These are phyloP conservation scores for Notospermus geniculatus DNA, from an alignment of 1,140 invertebrate species.

Conservation along the genomic window DNA sequence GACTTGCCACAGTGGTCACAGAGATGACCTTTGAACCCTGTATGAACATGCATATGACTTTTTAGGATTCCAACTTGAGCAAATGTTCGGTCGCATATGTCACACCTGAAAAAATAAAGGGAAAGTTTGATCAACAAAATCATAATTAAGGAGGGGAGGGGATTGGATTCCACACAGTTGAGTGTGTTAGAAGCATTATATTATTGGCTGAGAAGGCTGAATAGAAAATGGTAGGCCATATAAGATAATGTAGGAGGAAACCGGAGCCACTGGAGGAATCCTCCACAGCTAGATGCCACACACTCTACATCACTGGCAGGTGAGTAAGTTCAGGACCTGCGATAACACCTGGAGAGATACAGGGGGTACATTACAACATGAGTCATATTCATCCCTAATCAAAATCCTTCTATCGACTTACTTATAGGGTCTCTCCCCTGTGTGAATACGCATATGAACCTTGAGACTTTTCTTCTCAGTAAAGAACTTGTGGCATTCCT, in stretches of 20 bases:
- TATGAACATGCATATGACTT: constrained; percentile 55
- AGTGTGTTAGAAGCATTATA: no score
- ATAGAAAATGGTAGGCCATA: no score
- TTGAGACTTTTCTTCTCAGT: constrained; percentile 56
- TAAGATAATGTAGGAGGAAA: no score
- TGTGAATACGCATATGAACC: constrained; percentile 53
- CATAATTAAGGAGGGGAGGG: no score
- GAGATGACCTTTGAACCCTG: constrained; percentile 49
- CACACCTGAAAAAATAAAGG: constrained; percentile 46
- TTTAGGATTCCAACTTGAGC: constrained; percentile 54
- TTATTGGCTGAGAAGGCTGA: no score
- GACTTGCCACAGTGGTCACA: constrained; percentile 58
- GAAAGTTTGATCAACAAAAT: constrained; percentile 7
- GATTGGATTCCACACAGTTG: constrained; percentile 1
- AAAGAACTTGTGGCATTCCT: neutral
- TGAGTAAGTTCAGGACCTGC: no score
- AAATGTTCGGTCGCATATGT: constrained; percentile 51
- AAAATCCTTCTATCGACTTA: constrained; percentile 25
- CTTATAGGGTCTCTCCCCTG: constrained; percentile 55
- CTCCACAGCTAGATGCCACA: no score
- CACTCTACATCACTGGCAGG: no score
- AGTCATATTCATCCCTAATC: constrained; percentile 2
- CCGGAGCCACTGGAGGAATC: no score
- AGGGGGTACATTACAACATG: neutral
- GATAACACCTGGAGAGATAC: neutral